A percentile compares a stretch with the other conserved stretches of the same genome.
Evolutionary conservation across 2,888 invertebrate genomes (phyloP).

Genomic region (Amitus sp.): DNA sequence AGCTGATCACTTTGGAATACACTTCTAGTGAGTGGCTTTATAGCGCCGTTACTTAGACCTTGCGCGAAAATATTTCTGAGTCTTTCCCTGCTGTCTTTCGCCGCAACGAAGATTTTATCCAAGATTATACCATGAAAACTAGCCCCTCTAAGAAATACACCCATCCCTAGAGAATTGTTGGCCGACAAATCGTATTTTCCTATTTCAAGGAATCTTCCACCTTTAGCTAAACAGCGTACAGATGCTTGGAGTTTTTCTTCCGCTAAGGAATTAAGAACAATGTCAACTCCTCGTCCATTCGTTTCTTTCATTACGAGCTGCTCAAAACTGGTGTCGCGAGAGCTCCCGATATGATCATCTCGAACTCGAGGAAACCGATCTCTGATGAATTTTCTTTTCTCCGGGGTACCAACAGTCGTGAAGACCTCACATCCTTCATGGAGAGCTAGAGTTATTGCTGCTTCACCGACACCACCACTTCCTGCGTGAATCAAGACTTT

Average conservation of each 20-base stretch:
- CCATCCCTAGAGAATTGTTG: constrained; percentile 74
- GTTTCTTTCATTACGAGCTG: constrained; percentile 83
- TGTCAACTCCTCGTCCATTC: constrained; percentile 87
- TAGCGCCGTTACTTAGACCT: constrained; percentile 74
- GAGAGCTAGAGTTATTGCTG: constrained; percentile 73
- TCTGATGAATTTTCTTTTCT: constrained; percentile 70
- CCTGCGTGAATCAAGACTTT: constrained; percentile 66
- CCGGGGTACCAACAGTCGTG: constrained; percentile 71
- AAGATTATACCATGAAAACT: constrained; percentile 83
- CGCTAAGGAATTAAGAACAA: constrained; percentile 91
- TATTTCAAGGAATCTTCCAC: constrained; percentile 84
- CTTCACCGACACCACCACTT: constrained; percentile 75
- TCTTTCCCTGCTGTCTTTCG: constrained; percentile 67
- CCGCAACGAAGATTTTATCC: constrained; percentile 72
- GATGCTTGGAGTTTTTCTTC: constrained; percentile 89
- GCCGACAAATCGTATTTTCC: constrained; percentile 84
- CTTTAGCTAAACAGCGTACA: constrained; percentile 70
- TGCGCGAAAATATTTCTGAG: constrained; percentile 70
- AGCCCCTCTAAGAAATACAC: constrained; percentile 76
- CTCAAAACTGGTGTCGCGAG: constrained; percentile 88
- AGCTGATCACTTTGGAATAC: constrained; percentile 74
- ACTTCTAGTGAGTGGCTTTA: constrained; percentile 75
- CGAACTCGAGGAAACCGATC: constrained; percentile 59
- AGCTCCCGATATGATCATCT: constrained; percentile 74
- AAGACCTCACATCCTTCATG: constrained; percentile 70